Base-by-base conservation (phyloP, 2,888 invertebrate species). In the Linnaemya tessellans region DNA sequence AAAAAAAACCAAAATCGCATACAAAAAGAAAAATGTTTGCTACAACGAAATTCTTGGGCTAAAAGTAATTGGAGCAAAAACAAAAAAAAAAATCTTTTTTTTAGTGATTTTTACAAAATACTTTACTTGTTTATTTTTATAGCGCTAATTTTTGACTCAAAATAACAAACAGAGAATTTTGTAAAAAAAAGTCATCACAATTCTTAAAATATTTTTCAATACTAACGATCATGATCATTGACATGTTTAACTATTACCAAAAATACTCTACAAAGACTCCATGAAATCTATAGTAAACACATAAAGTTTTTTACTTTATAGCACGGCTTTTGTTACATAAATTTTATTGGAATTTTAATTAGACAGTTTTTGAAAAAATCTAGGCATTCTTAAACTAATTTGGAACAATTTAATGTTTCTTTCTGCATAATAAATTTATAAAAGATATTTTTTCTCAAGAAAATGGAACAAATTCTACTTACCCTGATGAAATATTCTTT, bases 51-150 rank as follows among this genome's bases (percentile, higher is more conserved):
- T 80, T 84, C 77, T 67, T 49, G 25, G 41, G 70, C 58, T 35
- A 65, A 85, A 84, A 82, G 49, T 64, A 85, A 82, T 85, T 85
- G 74, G 84, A 85, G 84, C 84, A 84, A 78, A 30, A 84, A 74
- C 43, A 1, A 20, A 25, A 51, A 67, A 75, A 51, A 49, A 62
- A 56, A 7, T 43, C 62, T 43, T 68, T 15, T 22, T 18, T 35
- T 58, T 35, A 1, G 8, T 56, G 25, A 11, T 65, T 73, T 73
- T 58, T 30, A 11, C n/a, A 54, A 56, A 67, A 77, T n/a, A 70
- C 20, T 56, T 62, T 20, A 46, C 30, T 67, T 56, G 41, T 65
- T 58, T 65, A 22, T 70, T 68, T 74, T 54, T 49, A 41, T 38
- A 43, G 58, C 18, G 56, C 68, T 73, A 77, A 9, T 49, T 78